Conservation (phyloP, 2,888 invertebrate genomes). For the Agriopis marginaria region DNA sequence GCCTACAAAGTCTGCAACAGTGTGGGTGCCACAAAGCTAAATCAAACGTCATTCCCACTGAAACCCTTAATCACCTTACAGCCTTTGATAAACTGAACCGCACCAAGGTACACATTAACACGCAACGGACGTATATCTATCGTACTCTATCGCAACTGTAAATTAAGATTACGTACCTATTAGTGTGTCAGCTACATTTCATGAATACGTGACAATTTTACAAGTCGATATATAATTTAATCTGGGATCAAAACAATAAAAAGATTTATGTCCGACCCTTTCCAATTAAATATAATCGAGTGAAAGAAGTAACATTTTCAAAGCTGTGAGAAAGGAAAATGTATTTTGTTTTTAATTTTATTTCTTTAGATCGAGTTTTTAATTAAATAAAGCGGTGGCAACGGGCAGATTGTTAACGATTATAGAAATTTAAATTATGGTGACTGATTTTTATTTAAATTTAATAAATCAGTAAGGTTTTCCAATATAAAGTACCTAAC, state of each 20-base stretch:
- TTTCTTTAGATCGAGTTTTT: slow-evolving; percentile 49
- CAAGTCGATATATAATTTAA: slow-evolving; percentile 36
- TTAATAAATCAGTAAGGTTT: not conserved
- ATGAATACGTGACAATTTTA: slow-evolving; percentile 37
- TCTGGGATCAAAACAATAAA: slow-evolving; percentile 40
- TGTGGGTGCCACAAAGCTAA: slow-evolving; percentile 63
- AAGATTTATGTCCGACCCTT: slow-evolving; percentile 36
- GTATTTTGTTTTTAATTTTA: slow-evolving; percentile 45
- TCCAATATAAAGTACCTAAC: no score
- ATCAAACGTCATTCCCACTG: slow-evolving; percentile 73
- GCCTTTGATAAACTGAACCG: slow-evolving; percentile 70
- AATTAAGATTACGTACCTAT: slow-evolving; percentile 36
- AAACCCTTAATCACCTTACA: slow-evolving; percentile 69
- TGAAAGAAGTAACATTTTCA: slow-evolving; percentile 39
- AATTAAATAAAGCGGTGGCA: slow-evolving; percentile 51
- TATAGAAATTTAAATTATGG: slow-evolving; percentile 46
- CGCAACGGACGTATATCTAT: slow-evolving; percentile 29
- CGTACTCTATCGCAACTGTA: slow-evolving; percentile 34
- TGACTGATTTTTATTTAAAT: not conserved
- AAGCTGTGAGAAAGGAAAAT: slow-evolving; percentile 43
- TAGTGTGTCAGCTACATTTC: slow-evolving; percentile 33
- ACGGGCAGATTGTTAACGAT: slow-evolving; percentile 45
- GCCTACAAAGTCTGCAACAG: slow-evolving; percentile 34
- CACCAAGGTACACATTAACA: slow-evolving; percentile 39
- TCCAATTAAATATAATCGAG: slow-evolving; percentile 36